Conservation (phyloP, 2,797 vertebrate species). For the Cheirogaleus major region DNA sequence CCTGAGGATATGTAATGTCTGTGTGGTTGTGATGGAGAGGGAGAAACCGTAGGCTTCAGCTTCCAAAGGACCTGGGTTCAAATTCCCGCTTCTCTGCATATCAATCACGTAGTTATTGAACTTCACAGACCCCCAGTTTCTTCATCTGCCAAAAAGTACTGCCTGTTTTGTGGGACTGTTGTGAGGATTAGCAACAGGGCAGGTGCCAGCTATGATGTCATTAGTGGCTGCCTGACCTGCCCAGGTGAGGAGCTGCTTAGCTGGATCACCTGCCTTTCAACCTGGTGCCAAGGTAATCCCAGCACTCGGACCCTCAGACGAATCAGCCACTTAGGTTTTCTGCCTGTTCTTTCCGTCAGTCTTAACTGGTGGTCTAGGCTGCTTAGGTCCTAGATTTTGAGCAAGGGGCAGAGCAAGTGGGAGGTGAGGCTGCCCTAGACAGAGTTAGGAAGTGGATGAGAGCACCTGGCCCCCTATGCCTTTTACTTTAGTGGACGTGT, state of each 20-base stretch:
- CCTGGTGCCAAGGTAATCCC: background rate
- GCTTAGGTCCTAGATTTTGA: background rate
- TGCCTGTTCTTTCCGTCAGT: background rate
- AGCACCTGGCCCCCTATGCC: background rate
- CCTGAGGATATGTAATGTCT: too few relatives aligned
- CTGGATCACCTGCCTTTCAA: background rate
- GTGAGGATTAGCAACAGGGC: background rate
- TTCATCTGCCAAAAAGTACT: accelerated
- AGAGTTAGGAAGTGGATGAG: background rate
- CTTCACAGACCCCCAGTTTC: accelerated
- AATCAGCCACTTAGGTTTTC: background rate
- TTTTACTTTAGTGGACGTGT: background rate
- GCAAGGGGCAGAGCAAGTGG: too few relatives aligned
- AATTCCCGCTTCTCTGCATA: background rate
- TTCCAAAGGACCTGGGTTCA: background rate
- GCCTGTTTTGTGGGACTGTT: accelerated
- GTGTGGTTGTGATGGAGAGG: background rate
- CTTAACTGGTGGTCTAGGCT: background rate
- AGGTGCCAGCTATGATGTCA: background rate
- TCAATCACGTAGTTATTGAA: background rate
- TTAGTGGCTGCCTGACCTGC: background rate
- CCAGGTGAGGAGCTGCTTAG: background rate
- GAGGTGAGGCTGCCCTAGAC: background rate
- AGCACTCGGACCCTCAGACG: background rate
- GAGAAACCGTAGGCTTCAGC: background rate